These are phyloP conservation scores for Papilio polyxenes DNA, from an alignment of 1,140 invertebrate species.

Conservation along the genomic window DNA sequence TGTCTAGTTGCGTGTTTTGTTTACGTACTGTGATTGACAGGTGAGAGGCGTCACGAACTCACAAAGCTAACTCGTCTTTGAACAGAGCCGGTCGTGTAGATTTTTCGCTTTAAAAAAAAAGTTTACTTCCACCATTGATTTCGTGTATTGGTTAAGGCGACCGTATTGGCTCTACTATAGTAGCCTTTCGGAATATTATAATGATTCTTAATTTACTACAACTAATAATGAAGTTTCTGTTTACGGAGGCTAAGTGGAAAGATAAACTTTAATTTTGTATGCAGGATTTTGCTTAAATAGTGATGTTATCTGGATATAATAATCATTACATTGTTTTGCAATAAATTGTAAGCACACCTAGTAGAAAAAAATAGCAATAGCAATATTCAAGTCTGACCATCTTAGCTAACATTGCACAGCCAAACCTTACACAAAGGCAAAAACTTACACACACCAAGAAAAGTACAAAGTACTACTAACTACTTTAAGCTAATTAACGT, in stretches of 20 bases:
- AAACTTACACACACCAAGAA: neutral
- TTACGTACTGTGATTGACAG: conserved; percentile 34
- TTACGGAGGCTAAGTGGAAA: no score
- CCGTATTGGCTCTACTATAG: neutral
- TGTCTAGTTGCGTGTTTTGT: conserved; percentile 34
- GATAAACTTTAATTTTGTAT: no score
- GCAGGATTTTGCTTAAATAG: neutral
- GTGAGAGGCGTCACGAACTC: conserved; percentile 22
- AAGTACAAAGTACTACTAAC: neutral
- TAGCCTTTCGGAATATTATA: neutral
- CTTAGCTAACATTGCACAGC: neutral
- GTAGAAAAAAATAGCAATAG: neutral
- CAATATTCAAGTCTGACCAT: neutral
- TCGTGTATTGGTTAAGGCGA: neutral
- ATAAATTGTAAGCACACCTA: neutral
- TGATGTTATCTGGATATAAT: neutral
- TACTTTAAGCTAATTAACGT: neutral
- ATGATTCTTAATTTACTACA: neutral
- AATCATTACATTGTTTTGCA: neutral
- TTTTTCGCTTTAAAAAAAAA: neutral
- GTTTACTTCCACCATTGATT: neutral
- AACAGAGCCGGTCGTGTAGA: neutral
- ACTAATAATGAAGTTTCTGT: no score
- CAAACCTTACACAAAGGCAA: neutral
- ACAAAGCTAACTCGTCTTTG: neutral